phyloP scores from a whole-genome alignment of 2,797 vertebrate genomes.

The Lindbergichthys nudifrons region DNA sequence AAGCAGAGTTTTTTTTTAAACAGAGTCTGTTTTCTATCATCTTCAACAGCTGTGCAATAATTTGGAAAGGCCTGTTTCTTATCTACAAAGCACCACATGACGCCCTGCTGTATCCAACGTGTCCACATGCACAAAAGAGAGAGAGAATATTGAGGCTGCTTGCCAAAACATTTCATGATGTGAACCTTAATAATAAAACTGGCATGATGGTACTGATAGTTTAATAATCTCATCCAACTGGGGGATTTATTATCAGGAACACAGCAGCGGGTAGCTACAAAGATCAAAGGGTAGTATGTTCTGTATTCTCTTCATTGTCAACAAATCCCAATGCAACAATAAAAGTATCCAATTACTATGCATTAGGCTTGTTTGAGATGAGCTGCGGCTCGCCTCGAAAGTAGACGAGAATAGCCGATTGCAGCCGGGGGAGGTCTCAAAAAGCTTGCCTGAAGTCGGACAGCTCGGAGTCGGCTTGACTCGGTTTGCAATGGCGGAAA shows the following conservation, averaged over 20 bases:
- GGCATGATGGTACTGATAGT: constrained; percentile 8
- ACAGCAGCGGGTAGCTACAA: not conserved
- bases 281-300: not conserved
- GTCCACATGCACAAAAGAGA: constrained; percentile 9
- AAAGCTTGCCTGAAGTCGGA: too few relatives aligned
- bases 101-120: constrained; percentile 13
- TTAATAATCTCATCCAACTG: constrained; percentile 25
- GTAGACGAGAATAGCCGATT: too few relatives aligned
- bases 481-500: too few relatives aligned
- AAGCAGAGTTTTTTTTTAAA: constrained; percentile 13
- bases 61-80: constrained; percentile 26
- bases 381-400: too few relatives aligned
- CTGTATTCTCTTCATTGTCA: not conserved
- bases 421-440: too few relatives aligned
- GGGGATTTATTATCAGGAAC: not conserved
- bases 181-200: constrained; percentile 2
- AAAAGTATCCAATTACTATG: not conserved
- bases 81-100: not conserved
- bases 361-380: too few relatives aligned
- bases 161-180: not conserved
- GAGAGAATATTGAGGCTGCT: not conserved
- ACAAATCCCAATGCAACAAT: not conserved
- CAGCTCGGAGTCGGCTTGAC: too few relatives aligned
- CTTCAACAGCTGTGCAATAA: constrained; percentile 39
- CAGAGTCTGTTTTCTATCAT: constrained; percentile 28